phyloP scores from a whole-genome alignment of 2,888 invertebrate species.

The Alcis repandata region DNA sequence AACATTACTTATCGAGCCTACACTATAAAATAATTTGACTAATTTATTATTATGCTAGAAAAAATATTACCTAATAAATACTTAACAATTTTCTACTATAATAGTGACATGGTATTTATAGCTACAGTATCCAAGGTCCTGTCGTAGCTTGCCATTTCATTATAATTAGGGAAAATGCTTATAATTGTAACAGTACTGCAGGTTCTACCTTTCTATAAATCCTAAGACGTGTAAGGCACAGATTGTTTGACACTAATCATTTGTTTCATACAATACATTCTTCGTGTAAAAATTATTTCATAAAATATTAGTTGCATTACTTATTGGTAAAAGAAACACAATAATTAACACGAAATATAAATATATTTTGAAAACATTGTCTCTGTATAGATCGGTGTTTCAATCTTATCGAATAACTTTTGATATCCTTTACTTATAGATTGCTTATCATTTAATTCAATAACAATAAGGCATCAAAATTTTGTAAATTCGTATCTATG shows the following conservation, averaged over 20 bases:
- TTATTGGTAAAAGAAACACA: constrained; percentile 12
- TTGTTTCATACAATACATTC: constrained; percentile 7
- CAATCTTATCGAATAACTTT: constrained; percentile 35
- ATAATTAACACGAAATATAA: constrained; percentile 16
- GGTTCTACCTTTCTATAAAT: constrained; percentile 7
- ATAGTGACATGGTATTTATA: constrained; percentile 56
- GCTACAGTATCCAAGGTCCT: constrained; percentile 34
- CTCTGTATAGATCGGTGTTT: constrained; percentile 15
- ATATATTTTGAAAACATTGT: constrained; percentile 15
- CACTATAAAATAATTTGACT: constrained; percentile 72
- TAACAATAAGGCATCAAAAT: constrained; percentile 33
- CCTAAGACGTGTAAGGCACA: constrained; percentile 69
- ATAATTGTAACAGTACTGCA: constrained; percentile 11
- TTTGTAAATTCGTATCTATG: constrained; percentile 29
- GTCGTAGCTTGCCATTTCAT: constrained; percentile 43
- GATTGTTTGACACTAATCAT: constrained; percentile 59
- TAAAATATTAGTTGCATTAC: neutral
- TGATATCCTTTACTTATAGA: constrained; percentile 26
- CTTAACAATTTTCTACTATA: constrained; percentile 53
- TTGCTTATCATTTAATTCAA: constrained; percentile 37
- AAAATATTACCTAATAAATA: constrained; percentile 52
- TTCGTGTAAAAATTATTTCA: constrained; percentile 10
- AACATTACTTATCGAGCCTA: constrained; percentile 58
- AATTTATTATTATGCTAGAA: constrained; percentile 76
- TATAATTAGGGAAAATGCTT: constrained; percentile 2